These are phyloP conservation scores for Eupithecia dodoneata DNA, from an alignment of 2,888 invertebrate species.

Conservation along the genomic window DNA sequence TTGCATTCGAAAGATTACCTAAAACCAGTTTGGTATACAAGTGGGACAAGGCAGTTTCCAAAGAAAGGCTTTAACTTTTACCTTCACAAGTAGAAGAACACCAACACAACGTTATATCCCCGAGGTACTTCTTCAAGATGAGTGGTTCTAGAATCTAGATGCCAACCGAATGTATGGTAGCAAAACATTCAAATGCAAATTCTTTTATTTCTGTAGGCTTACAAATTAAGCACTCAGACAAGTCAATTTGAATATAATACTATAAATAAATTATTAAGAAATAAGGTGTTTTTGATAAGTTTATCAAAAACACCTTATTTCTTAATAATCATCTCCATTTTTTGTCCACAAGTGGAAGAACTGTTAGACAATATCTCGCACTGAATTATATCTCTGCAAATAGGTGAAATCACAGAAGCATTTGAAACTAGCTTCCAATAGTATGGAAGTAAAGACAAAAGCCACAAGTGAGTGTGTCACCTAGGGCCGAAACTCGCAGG, in stretches of 20 bases:
- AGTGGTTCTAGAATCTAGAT: too few species aligned
- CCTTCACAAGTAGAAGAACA: not conserved
- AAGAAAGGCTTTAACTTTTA: conserved; percentile 12
- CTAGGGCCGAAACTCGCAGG: conserved; percentile 32
- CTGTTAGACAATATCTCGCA: not conserved
- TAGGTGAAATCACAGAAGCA: not conserved
- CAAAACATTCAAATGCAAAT: too few species aligned
- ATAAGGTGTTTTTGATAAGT: too few species aligned
- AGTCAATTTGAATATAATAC: too few species aligned
- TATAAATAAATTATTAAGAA: too few species aligned
- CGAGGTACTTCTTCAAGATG: too few species aligned
- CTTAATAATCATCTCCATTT: too few species aligned
- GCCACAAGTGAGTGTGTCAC: conserved; percentile 27
- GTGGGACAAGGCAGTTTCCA: not conserved
- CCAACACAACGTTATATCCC: too few species aligned
- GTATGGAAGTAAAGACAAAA: conserved; percentile 7
- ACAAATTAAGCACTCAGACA: too few species aligned
- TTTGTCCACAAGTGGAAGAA: too few species aligned
- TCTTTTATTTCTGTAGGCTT: too few species aligned
- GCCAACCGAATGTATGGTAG: not conserved
- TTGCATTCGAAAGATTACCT: conserved; percentile 24
- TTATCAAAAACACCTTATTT: too few species aligned
- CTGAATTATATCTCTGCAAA: not conserved
- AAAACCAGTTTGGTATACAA: not conserved
- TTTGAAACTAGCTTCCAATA: not conserved